Evolutionary conservation across 2,797 vertebrate genomes (phyloP).

Genomic region (Cryptoblepharus egeriae): DNA sequence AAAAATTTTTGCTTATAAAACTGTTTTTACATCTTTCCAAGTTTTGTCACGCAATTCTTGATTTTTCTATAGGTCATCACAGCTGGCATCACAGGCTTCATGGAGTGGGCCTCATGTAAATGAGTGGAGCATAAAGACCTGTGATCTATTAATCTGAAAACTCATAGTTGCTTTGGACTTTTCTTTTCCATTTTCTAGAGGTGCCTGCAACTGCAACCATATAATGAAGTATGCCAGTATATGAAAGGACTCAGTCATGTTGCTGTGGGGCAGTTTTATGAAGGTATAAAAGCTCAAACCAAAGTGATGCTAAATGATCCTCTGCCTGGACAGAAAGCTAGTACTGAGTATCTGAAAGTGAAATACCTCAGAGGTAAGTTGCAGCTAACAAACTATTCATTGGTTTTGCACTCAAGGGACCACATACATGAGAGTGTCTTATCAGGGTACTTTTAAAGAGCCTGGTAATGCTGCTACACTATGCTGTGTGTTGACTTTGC

Average conservation of each 20-base stretch:
- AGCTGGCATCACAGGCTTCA: not conserved
- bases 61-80: not conserved
- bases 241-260: slow-evolving; percentile 98
- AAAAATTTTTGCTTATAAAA: too few species aligned
- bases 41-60: too few species aligned
- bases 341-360: slow-evolving; percentile 96
- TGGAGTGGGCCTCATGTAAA: too few species aligned
- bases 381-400: not conserved
- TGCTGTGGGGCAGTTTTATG: slow-evolving; percentile 97
- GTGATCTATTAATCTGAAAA: not conserved
- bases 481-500: not conserved
- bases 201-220: slow-evolving; percentile 93
- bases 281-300: slow-evolving; percentile 98
- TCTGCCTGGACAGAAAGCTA: slow-evolving; percentile 95
- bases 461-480: not conserved
- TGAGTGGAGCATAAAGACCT: not conserved
- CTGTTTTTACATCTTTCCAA: too few species aligned
- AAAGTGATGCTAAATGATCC: slow-evolving; percentile 98
- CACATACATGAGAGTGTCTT: not conserved
- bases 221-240: slow-evolving; percentile 98
- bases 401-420: not conserved
- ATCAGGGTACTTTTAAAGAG: not conserved
- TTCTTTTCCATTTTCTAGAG: slow-evolving; percentile 74
- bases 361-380: slow-evolving; percentile 95
- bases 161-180: not conserved